Evolutionary conservation across 2,888 invertebrate genomes (phyloP).

Genomic region (Oligia latruncula): DNA sequence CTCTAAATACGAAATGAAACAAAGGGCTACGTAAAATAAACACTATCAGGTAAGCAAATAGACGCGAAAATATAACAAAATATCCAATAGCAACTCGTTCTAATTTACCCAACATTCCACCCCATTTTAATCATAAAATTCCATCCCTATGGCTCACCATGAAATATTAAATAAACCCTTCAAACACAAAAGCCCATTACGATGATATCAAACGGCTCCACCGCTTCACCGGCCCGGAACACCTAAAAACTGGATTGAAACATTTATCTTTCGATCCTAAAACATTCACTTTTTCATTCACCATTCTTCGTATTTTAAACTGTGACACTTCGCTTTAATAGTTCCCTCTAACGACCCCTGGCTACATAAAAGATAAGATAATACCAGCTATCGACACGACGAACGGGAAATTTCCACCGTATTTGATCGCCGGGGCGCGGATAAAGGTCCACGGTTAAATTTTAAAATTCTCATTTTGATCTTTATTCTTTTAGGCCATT

Average conservation of each 20-base stretch:
- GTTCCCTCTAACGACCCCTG: slow-evolving; percentile 70
- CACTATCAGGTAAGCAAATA: slow-evolving; percentile 30
- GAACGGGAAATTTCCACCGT: slow-evolving; percentile 68
- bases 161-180: slow-evolving; percentile 66
- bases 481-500: slow-evolving; percentile 57
- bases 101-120: slow-evolving; percentile 52
- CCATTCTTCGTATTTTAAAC: slow-evolving; percentile 65
- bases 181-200: slow-evolving; percentile 61
- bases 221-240: slow-evolving; percentile 53
- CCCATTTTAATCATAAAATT: slow-evolving; percentile 65
- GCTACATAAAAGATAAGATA: slow-evolving; percentile 74
- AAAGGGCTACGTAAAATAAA: slow-evolving; percentile 18
- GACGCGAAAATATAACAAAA: slow-evolving; percentile 24
- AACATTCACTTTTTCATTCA: slow-evolving; percentile 67
- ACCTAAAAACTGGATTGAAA: slow-evolving; percentile 66
- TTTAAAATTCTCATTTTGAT: slow-evolving; percentile 75
- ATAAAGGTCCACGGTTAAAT: slow-evolving; percentile 66
- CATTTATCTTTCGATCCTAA: slow-evolving; percentile 66
- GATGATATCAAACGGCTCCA: slow-evolving; percentile 57
- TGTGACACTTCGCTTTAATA: slow-evolving; percentile 71
- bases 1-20: not conserved
- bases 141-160: slow-evolving; percentile 47
- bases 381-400: slow-evolving; percentile 67
- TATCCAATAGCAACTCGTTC: slow-evolving; percentile 47
- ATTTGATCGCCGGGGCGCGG: slow-evolving; percentile 71